Conservation (phyloP, 2,113 vertebrate species). For the Caretta caretta region DNA sequence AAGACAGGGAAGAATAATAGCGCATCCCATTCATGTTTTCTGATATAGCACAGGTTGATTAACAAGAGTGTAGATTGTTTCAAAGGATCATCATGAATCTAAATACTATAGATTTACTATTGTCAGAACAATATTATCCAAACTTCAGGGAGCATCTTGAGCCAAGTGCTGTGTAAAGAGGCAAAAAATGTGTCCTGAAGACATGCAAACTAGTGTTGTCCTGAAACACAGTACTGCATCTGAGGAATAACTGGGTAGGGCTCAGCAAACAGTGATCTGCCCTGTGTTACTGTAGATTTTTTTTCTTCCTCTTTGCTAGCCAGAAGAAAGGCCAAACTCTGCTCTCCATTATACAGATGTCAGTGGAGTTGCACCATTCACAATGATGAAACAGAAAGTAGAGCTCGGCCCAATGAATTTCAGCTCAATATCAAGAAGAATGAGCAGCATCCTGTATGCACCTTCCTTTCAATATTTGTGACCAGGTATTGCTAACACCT, state of each 20-base stretch:
- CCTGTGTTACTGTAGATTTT: not conserved
- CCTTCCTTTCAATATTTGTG: not conserved
- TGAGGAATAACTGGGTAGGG: not conserved
- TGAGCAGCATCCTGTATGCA: not conserved
- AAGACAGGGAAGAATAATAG: not conserved
- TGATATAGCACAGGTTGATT: not conserved
- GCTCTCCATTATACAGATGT: not conserved
- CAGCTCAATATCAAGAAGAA: not conserved
- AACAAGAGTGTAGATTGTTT: not conserved
- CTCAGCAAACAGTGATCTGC: not conserved
- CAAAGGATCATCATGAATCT: not conserved
- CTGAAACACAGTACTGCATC: not conserved
- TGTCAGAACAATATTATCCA: not conserved
- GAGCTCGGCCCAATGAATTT: not conserved
- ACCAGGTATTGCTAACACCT: not conserved
- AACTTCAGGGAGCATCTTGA: not conserved
- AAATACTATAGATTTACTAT: not conserved
- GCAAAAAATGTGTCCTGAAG: not conserved
- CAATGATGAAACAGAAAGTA: not conserved
- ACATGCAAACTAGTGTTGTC: conserved; percentile 23
- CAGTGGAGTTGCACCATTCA: not conserved
- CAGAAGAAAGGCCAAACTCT: not conserved
- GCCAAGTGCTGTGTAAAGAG: not conserved
- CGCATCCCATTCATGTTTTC: not conserved
- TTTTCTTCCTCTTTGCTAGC: not conserved